Percentiles rank a stretch among this genome's conserved stretches.
Evolutionary conservation across 2,113 vertebrate species (phyloP).

Genomic region (Jaculus jaculus): DNA sequence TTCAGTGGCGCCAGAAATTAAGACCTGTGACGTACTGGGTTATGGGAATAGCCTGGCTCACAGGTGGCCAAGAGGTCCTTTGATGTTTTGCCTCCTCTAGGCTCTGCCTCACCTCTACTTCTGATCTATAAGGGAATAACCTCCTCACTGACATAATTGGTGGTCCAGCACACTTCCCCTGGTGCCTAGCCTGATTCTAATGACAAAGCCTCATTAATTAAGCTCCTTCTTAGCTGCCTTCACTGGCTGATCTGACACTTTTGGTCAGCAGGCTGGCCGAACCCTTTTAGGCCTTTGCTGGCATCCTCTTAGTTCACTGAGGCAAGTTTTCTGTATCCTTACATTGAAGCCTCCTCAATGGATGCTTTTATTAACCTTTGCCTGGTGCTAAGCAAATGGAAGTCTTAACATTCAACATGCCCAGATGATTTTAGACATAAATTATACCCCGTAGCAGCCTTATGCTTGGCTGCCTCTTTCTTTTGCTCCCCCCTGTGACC

Average conservation of each 20-base stretch:
- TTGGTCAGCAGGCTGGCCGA: conserved; percentile 36
- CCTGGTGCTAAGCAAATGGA: conserved; percentile 37
- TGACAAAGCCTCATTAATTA: conserved; percentile 56
- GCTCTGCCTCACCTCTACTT: conserved; percentile 41
- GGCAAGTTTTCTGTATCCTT: not conserved
- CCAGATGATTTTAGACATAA: conserved; percentile 32
- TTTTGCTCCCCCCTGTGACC: not conserved
- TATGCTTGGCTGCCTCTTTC: not conserved
- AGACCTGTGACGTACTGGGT: conserved; percentile 14
- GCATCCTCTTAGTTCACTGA: not conserved
- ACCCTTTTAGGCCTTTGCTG: not conserved
- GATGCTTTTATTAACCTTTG: not conserved
- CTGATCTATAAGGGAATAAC: conserved; percentile 49
- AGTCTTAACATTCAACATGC: conserved; percentile 5
- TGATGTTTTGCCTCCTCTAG: conserved; percentile 51
- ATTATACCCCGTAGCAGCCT: not conserved
- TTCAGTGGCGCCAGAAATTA: conserved; percentile 19
- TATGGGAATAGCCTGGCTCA: conserved; percentile 46
- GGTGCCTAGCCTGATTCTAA: conserved; percentile 52
- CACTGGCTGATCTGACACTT: conserved; percentile 23
- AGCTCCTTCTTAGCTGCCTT: conserved; percentile 47
- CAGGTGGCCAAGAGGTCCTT: conserved; percentile 30
- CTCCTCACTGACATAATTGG: conserved; percentile 63
- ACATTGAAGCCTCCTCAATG: not conserved
- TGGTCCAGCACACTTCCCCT: conserved; percentile 50